Evolutionary conservation across 2,797 vertebrate genomes (phyloP).

Genomic region (Pseudomugil gertrudae): DNA sequence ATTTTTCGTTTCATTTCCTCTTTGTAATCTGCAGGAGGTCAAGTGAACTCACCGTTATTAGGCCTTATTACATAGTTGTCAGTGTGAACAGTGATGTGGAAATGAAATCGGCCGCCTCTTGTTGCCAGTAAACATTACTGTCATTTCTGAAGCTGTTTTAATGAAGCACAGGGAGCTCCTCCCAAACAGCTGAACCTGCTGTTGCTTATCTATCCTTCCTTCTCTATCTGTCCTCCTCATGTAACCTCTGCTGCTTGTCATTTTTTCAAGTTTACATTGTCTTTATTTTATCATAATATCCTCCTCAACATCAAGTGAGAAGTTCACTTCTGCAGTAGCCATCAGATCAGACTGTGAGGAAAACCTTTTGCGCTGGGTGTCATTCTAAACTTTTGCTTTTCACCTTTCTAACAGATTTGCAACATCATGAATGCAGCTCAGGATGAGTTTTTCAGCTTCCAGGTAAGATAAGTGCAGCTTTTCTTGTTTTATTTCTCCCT

Average conservation of each 20-base stretch:
- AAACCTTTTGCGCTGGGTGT: too few relatives aligned
- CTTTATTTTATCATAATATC: background rate
- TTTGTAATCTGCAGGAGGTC: slow-evolving; percentile 34
- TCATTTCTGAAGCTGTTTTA: slow-evolving; percentile 56
- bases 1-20: slow-evolving; percentile 3
- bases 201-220: slow-evolving; percentile 31
- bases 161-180: slow-evolving; percentile 64
- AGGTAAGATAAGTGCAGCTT: slow-evolving; percentile 73
- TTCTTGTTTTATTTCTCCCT: background rate
- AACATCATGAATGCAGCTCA: slow-evolving; percentile 90
- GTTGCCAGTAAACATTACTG: slow-evolving; percentile 65
- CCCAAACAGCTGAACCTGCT: slow-evolving; percentile 35
- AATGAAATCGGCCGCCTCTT: slow-evolving; percentile 52
- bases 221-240: slow-evolving; percentile 37
- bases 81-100: slow-evolving; percentile 57
- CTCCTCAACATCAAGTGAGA: slow-evolving; percentile 8
- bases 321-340: slow-evolving; percentile 10
- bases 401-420: slow-evolving; percentile 83
- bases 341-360: too few relatives aligned
- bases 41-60: slow-evolving; percentile 56
- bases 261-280: slow-evolving; percentile 34
- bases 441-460: slow-evolving; percentile 87
- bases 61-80: slow-evolving; percentile 68
- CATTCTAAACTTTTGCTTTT: background rate
- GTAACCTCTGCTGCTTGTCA: slow-evolving; percentile 20